These are phyloP conservation scores for Magallana ariakensis DNA, from an alignment of 1,140 invertebrate species.

Conservation along the genomic window DNA sequence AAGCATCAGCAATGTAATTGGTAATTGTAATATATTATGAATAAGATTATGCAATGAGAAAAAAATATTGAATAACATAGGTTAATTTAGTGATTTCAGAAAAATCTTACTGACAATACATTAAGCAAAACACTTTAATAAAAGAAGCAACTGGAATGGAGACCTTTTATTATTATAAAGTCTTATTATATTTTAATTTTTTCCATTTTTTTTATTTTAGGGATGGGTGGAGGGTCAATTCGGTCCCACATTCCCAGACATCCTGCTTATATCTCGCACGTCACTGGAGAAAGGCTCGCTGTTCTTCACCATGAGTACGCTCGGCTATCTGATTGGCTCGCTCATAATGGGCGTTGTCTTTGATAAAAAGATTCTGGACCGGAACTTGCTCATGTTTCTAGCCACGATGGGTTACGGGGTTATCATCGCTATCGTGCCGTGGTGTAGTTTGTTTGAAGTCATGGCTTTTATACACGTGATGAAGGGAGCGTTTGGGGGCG, in stretches of 20 bases:
- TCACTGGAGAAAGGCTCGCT: conserved; percentile 60
- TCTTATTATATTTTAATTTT: too few relatives aligned
- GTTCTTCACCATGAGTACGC: conserved; percentile 64
- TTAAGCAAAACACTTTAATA: too few relatives aligned
- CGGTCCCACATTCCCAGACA: conserved; percentile 75
- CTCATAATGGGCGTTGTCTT: conserved; percentile 64
- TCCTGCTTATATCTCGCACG: conserved; percentile 68
- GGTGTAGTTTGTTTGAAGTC: conserved; percentile 57
- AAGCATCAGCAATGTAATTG: too few relatives aligned
- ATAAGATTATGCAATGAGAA: too few relatives aligned
- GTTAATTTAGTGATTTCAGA: too few relatives aligned
- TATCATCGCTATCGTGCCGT: conserved; percentile 61
- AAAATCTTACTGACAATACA: too few relatives aligned
- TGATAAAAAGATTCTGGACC: conserved; percentile 62
- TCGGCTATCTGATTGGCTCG: conserved; percentile 67
- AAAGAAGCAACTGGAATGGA: too few relatives aligned
- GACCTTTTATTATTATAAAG: too few relatives aligned
- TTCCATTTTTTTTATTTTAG: conserved; percentile 58
- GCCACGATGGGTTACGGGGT: conserved; percentile 59
- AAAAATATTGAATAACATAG: too few relatives aligned
- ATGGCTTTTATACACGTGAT: conserved; percentile 66
- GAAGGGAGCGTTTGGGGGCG: conserved; percentile 70
- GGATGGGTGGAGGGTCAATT: conserved; percentile 73
- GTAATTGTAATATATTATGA: too few relatives aligned
- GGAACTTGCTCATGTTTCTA: conserved; percentile 58